Conservation (phyloP, 1,140 invertebrate genomes). For the Drosophila cardini region DNA sequence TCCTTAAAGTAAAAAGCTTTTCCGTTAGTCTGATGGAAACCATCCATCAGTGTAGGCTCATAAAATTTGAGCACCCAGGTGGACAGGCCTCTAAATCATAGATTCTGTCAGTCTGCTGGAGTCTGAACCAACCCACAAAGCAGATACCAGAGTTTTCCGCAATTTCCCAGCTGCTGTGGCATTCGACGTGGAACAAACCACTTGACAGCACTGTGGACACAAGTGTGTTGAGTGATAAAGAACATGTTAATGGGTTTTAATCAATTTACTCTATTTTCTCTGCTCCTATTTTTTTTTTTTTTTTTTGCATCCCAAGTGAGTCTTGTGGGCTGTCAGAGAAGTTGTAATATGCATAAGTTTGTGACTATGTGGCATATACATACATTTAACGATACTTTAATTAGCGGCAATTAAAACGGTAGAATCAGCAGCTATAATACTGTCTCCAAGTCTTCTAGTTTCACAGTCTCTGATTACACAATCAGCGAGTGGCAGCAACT, state of each 20-base stretch:
- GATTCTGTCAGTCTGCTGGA: neutral
- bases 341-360: slow-evolving; percentile 51
- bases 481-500: slow-evolving; percentile 48
- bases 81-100: slow-evolving; percentile 51
- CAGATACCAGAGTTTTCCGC: slow-evolving; percentile 15
- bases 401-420: slow-evolving; percentile 80
- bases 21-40: slow-evolving; percentile 45
- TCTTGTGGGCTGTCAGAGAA: slow-evolving; percentile 56
- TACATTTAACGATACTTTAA: slow-evolving; percentile 76
- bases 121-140: slow-evolving; percentile 18
- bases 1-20: neutral
- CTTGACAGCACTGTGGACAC: slow-evolving; percentile 27
- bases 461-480: slow-evolving; percentile 52
- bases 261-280: slow-evolving; percentile 71
- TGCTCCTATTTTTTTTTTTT: too few relatives aligned
- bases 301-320: neutral
- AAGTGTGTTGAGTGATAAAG: slow-evolving; percentile 78
- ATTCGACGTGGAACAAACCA: slow-evolving; percentile 6
- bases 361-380: slow-evolving; percentile 55
- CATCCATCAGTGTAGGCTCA: slow-evolving; percentile 54
- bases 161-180: slow-evolving; percentile 21
- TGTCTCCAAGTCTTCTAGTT: slow-evolving; percentile 10
- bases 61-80: slow-evolving; percentile 73
- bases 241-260: slow-evolving; percentile 83
- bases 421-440: slow-evolving; percentile 25